Percentiles rank a stretch among this genome's conserved stretches.
Evolutionary conservation across 2,797 vertebrate species (phyloP).

Genomic region (Halcyon leucocephala): DNA sequence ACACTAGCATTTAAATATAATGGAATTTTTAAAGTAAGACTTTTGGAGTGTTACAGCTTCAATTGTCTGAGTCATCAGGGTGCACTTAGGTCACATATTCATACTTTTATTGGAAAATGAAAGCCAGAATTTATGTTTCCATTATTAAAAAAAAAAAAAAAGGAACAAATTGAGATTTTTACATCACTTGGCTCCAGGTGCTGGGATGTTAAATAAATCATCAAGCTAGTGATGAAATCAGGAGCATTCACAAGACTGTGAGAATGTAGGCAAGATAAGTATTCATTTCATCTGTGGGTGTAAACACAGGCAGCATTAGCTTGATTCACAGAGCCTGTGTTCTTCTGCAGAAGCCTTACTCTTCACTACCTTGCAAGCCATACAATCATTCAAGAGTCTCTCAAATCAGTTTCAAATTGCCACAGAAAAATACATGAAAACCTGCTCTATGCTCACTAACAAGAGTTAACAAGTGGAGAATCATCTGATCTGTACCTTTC

Average conservation of each 20-base stretch:
- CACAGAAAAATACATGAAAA: neutral
- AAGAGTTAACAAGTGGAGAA: neutral
- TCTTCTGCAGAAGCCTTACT: neutral
- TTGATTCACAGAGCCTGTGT: neutral
- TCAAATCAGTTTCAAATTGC: neutral
- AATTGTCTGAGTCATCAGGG: neutral
- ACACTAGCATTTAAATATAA: neutral
- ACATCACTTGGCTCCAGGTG: neutral
- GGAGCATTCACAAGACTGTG: neutral
- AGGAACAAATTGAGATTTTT: constrained; percentile 1
- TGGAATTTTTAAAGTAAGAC: neutral
- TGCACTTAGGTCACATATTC: neutral
- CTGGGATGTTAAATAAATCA: constrained; percentile 27
- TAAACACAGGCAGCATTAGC: neutral
- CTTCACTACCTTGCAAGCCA: neutral
- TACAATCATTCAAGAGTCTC: neutral
- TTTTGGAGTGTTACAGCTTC: neutral
- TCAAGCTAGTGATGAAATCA: constrained; percentile 6
- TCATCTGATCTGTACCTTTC: neutral
- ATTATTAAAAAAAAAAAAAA: neutral
- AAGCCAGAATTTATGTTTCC: neutral
- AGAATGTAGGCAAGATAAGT: neutral
- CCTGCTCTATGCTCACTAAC: neutral
- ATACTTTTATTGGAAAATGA: neutral
- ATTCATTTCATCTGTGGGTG: neutral